Conservation (phyloP, 2,888 invertebrate genomes). For the Merodon equestris region DNA sequence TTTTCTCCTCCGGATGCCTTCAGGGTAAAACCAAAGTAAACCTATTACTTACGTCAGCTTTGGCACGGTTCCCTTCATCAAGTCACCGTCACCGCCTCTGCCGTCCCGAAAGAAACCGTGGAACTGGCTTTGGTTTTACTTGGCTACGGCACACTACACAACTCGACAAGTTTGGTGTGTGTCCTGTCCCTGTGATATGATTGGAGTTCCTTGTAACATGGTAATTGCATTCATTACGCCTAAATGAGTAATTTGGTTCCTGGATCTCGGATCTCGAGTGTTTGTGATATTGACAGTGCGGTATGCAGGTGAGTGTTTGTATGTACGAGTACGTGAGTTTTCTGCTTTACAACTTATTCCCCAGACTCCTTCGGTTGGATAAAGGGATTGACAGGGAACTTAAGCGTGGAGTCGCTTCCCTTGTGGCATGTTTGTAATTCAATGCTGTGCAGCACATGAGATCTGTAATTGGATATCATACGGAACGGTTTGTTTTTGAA, state of each 20-base stretch:
- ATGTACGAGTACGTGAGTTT: constrained; percentile 45
- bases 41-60: constrained; percentile 52
- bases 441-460: constrained; percentile 37
- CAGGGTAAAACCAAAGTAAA: constrained; percentile 39
- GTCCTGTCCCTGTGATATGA: constrained; percentile 58
- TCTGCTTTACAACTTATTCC: constrained; percentile 23
- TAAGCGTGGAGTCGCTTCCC: constrained; percentile 36
- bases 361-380: constrained; percentile 48
- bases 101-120: no score
- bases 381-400: constrained; percentile 35
- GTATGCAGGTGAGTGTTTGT: constrained; percentile 8
- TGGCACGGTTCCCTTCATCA: constrained; percentile 46
- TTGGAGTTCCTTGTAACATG: constrained; percentile 63
- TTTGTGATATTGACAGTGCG: constrained; percentile 37
- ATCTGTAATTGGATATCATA: constrained; percentile 59
- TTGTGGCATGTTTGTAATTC: constrained; percentile 53
- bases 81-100: no score
- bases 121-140: constrained; percentile 11
- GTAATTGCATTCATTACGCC: constrained; percentile 64
- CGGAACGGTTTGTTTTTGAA: constrained; percentile 47
- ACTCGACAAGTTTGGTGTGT: constrained; percentile 26
- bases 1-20: constrained; percentile 23
- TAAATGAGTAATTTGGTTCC: constrained; percentile 67
- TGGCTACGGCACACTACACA: constrained; percentile 8
- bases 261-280: constrained; percentile 64